Conservation (phyloP, 2,113 vertebrate genomes). For the Balaeniceps rex region DNA sequence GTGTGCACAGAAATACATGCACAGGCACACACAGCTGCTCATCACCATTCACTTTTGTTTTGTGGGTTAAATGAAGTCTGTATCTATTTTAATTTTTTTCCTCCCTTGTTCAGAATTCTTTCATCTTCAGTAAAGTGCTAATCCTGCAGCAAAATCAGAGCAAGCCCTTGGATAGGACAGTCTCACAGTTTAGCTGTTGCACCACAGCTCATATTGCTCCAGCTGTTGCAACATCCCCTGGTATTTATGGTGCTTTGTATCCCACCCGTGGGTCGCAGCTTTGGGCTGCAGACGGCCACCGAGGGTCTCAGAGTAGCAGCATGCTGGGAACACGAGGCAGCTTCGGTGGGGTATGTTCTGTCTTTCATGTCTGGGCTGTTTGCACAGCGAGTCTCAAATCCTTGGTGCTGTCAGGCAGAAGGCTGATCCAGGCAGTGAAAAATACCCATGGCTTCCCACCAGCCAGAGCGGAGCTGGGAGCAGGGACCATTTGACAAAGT, state of each 20-base stretch:
- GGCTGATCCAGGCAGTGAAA: neutral
- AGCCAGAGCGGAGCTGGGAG: neutral
- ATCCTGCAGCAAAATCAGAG: neutral
- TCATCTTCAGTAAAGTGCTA: neutral
- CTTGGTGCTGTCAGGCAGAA: neutral
- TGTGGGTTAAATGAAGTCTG: neutral
- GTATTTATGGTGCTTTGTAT: slow-evolving; percentile 21
- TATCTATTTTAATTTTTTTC: neutral
- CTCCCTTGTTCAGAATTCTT: neutral
- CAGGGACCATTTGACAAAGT: neutral
- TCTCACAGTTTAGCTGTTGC: neutral
- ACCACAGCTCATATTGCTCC: neutral
- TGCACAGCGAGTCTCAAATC: too few relatives aligned
- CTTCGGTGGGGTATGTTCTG: neutral
- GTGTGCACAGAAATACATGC: neutral
- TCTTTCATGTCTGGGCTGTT: neutral
- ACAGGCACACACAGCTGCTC: neutral
- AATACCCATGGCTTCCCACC: neutral
- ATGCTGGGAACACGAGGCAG: neutral
- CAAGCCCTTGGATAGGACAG: neutral
- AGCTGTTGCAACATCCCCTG: neutral
- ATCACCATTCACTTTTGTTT: neutral
- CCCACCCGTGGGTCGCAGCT: neutral
- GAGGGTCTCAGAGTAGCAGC: neutral
- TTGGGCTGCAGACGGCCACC: neutral